Conservation (phyloP, 2,888 invertebrate species). For the Ophion obscuratus region DNA sequence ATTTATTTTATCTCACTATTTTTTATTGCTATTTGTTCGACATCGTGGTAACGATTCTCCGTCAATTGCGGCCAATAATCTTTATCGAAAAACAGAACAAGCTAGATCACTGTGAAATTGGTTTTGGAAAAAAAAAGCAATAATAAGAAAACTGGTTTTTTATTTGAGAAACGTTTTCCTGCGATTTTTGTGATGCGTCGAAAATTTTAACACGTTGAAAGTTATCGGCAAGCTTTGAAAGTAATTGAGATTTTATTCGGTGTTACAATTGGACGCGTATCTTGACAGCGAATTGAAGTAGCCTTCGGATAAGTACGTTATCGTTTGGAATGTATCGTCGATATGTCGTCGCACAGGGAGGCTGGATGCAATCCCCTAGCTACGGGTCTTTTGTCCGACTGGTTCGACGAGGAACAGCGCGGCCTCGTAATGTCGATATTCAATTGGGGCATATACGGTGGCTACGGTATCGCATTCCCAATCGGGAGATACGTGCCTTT, state of each 20-base stretch:
- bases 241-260: no score
- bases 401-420: slow-evolving; percentile 92
- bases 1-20: background rate
- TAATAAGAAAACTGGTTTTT: no score
- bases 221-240: no score
- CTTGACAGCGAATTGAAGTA: background rate
- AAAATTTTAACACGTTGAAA: no score
- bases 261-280: no score
- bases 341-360: slow-evolving; percentile 85
- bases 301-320: no score
- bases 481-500: slow-evolving; percentile 94
- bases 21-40: slow-evolving; percentile 16
- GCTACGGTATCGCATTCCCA: slow-evolving; percentile 96
- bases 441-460: slow-evolving; percentile 98
- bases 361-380: slow-evolving; percentile 95
- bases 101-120: no score
- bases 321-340: slow-evolving; percentile 11
- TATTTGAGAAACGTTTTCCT: no score
- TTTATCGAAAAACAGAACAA: no score
- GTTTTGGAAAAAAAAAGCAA: no score
- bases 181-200: no score
- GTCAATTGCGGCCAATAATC: no score
- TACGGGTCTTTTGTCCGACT: slow-evolving; percentile 92
- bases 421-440: slow-evolving; percentile 96
- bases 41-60: background rate